Evolutionary conservation across 92 coral and sea anemone genomes (phyloP).

Genomic region (Actinostola sp.): DNA sequence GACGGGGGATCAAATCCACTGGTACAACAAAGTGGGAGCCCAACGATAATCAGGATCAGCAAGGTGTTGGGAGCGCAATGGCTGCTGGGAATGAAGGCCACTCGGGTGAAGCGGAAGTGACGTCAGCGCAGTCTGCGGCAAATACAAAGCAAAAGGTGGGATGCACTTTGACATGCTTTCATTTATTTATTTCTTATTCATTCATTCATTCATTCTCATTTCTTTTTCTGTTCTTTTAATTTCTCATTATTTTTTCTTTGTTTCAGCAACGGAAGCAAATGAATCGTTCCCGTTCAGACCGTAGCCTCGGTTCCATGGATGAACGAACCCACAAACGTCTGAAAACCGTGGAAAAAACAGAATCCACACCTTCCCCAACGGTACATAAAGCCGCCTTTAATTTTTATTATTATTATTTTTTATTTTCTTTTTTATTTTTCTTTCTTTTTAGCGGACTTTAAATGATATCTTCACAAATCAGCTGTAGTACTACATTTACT

Average conservation of each 20-base stretch:
- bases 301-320: constrained; percentile 91
- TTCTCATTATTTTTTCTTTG: constrained; percentile 14
- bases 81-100: constrained; percentile 78
- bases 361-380: constrained; percentile 32
- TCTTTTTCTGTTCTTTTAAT: background rate
- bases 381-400: constrained; percentile 11
- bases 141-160: constrained; percentile 74
- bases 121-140: constrained; percentile 41
- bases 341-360: constrained; percentile 79
- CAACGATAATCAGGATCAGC: constrained; percentile 68
- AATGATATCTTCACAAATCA: background rate
- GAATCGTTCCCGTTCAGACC: constrained; percentile 94
- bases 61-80: constrained; percentile 76
- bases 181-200: no score
- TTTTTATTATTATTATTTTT: background rate
- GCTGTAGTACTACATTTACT: no score
- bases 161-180: no score
- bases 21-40: no score
- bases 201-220: background rate
- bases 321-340: constrained; percentile 85
- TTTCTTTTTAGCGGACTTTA: background rate
- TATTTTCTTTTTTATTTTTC: background rate
- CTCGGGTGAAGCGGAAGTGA: constrained; percentile 66
- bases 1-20: constrained; percentile 53
- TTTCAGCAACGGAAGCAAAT: constrained; percentile 88